phyloP scores from a whole-genome alignment of 2,888 invertebrate genomes.

The Lobophora halterata region DNA sequence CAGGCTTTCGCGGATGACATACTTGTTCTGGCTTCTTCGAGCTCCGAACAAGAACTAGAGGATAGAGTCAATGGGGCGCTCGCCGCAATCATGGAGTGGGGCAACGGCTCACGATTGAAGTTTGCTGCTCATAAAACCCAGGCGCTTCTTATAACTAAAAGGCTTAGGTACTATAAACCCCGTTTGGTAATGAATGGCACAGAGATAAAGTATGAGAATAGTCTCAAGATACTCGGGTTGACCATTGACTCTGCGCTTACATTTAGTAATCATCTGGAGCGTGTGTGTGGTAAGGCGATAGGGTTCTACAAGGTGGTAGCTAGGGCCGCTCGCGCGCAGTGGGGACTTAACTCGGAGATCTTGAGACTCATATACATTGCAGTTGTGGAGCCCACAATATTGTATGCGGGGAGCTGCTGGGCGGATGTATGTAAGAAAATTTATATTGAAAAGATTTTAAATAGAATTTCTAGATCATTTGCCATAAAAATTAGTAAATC shows the following conservation, averaged over 20 bases:
- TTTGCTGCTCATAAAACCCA: conserved; percentile 23
- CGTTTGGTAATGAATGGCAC: conserved; percentile 8
- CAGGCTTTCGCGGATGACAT: no score
- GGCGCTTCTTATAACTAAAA: conserved; percentile 18
- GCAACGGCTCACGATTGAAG: conserved; percentile 11
- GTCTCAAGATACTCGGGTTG: conserved; percentile 16
- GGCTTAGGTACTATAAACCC: conserved; percentile 13
- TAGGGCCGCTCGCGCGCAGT: conserved; percentile 5
- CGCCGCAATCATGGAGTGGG: conserved; percentile 10
- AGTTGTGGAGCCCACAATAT: conserved; percentile 4
- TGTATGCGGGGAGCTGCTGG: conserved; percentile 9
- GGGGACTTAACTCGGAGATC: conserved; percentile 11
- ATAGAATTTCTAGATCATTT: not conserved
- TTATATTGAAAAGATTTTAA: not conserved
- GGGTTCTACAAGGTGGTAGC: conserved; percentile 5
- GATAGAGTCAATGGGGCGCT: not conserved
- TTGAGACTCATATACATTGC: conserved; percentile 2
- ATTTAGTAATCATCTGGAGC: not conserved
- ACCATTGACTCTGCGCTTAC: conserved; percentile 9
- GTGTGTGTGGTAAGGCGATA: not conserved
- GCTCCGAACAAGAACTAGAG: not conserved
- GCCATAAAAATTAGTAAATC: conserved; percentile 4
- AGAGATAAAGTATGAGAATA: not conserved
- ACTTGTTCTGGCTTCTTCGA: no score
- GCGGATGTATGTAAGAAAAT: not conserved